Base-by-base conservation (phyloP, 2,113 vertebrate genomes). In the Zosterops borbonicus region DNA sequence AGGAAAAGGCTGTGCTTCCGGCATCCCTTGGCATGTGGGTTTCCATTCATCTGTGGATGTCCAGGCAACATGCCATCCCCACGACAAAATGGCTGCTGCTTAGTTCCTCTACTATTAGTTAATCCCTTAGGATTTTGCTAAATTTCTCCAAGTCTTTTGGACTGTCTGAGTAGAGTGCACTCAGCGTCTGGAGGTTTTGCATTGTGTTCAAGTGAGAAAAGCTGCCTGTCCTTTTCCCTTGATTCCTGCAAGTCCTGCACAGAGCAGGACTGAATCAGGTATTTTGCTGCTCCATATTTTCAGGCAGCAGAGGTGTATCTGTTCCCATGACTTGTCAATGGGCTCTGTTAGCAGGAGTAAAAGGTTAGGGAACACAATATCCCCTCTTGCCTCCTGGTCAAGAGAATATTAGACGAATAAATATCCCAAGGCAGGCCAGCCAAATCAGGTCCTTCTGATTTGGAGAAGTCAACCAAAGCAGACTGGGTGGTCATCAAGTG, bases 51-150 rank as follows among this genome's bases (percentile, higher is more conserved):
- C 46, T 83, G 28, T 37, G 46, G 52, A 86, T 67, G 52, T 60
- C 76, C 46, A 71, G 93, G 92, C 90, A 96, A 62, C 23, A 4
- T 12, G 79, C 93, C 90, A 95, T 71, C 52, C 25, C 60, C 76
- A 37, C 2, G 6, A 83, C 93, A 96, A 96, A 80, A 94, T 95
- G 94, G 68, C 64, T 90, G 77, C 63, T 92, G 68, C 78, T 88
- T 85, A 59, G 13, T 63, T 93, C 71, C 53, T 93, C 55, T 95
- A 14, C 63, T 62, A 33, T 83, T 84, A 85, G 58, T 56, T 64
- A 42, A 87, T 83, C 71, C 63, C 28, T 69, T 63, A 88, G 59
- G 75, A 88, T 95, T 90, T 77, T 88, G 69, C 56, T 83, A 50
- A 42, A 71, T 79, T 89, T 89, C 71, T 85, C 78, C 49, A 74